Evolutionary conservation across 2,113 vertebrate genomes (phyloP), one percentile per base, ranked within the genome.

Genomic region (Ameiurus melas): DNA sequence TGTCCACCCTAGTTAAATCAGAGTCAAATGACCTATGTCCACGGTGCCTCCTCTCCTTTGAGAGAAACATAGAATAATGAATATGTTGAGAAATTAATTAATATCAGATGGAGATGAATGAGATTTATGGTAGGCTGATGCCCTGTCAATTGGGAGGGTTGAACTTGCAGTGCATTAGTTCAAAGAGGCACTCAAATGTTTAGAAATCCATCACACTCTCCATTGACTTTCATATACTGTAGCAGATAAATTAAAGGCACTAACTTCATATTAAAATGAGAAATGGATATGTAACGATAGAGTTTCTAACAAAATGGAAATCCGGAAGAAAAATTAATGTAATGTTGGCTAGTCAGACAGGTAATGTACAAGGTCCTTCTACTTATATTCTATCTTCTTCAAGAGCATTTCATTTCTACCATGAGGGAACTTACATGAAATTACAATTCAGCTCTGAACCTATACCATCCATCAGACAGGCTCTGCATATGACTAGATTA

Each of bases 1-100:
- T 90, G 88, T 70, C 87, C 85, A 86, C 68, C 83, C 12, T 66
- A 89, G 85, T 91, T 90, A 90, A 86, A 92, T 91, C 83, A 91
- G 30, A 92, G n/a, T 83, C 62, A 36, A 71, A 70, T 53, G 81
- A 83, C 51, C 83, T 70, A 71, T 43, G 85, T 79, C 68, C 60
- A 22, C 60, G 19, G 51, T 17, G 58, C 79, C 68, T 85, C 71
- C 85, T 22, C 75, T 84, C 33, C 20, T 58, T 60, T 51, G 33
- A 53, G 9, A 60, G 39, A 47, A 51, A 73, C 60, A 16, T 39
- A 7, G 70, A 88, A 89, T 87, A 73, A 83, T 71, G 62, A 88
- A 88, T 64, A 64, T 20, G 53, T 66, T 53, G 64, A 79, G 75
- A 86, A 84, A 86, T 87, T 82, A 53, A 88, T 85, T 83, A 30